Evolutionary conservation across 1,140 invertebrate species (phyloP).

Genomic region (Trinorchestia longiramus): DNA sequence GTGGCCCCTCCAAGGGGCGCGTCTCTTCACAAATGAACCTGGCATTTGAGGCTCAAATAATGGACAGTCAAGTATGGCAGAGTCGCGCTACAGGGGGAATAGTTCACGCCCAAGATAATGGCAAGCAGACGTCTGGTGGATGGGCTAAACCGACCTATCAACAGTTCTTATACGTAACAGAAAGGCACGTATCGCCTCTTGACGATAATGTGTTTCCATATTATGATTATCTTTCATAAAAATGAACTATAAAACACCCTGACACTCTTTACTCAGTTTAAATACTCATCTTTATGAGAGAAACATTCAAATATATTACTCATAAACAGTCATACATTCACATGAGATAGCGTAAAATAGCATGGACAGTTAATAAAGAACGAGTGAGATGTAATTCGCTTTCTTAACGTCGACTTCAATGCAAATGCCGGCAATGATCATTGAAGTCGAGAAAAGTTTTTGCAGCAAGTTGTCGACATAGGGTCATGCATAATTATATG

Average conservation of each 20-base stretch:
- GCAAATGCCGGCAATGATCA: neutral
- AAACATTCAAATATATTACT: neutral
- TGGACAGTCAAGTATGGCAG: neutral
- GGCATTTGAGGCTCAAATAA: neutral
- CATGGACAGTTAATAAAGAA: too few relatives aligned
- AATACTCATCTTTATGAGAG: neutral
- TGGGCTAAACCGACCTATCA: neutral
- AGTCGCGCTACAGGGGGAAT: neutral
- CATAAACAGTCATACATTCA: too few relatives aligned
- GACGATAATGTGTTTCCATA: neutral
- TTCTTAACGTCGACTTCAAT: neutral
- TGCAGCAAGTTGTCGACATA: neutral
- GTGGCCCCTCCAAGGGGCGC: neutral
- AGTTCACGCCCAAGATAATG: neutral
- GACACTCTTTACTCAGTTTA: neutral
- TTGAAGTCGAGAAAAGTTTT: neutral
- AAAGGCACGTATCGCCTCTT: neutral
- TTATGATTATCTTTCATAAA: neutral
- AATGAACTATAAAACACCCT: neutral
- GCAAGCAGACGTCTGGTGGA: neutral
- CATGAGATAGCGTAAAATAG: too few relatives aligned
- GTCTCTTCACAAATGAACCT: constrained; percentile 15
- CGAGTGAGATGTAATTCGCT: too few relatives aligned
- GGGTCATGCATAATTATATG: neutral
- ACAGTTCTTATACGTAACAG: neutral